Conservation (phyloP, 2,888 invertebrate species). For the Drosophila ezoana region DNA sequence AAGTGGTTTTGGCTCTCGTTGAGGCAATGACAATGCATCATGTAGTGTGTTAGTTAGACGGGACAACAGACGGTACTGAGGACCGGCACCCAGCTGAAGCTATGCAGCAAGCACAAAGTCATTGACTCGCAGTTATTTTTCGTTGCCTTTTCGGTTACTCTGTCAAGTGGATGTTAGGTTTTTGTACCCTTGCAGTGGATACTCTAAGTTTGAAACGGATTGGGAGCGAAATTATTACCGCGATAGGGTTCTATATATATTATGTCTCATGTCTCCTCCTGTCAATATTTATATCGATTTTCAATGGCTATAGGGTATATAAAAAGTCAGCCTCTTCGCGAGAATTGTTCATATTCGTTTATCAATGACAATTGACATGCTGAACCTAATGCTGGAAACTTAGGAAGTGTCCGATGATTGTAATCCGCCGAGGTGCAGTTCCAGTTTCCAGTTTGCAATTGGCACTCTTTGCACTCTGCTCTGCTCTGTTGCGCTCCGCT, state of each 20-base stretch:
- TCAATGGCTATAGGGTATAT: neutral
- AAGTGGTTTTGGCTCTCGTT: slow-evolving; percentile 33
- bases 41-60: neutral
- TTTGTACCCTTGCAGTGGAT: neutral
- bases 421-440: slow-evolving; percentile 3
- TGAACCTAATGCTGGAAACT: slow-evolving; percentile 6
- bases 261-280: too few relatives aligned
- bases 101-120: slow-evolving; percentile 18
- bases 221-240: too few relatives aligned
- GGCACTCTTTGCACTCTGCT: slow-evolving; percentile 5
- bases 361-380: slow-evolving; percentile 22
- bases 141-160: slow-evolving; percentile 18
- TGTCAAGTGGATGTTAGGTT: slow-evolving; percentile 16
- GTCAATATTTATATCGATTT: too few relatives aligned
- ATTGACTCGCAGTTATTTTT: slow-evolving; percentile 38
- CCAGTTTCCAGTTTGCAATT: slow-evolving; percentile 4
- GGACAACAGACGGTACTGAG: neutral
- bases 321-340: neutral
- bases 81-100: neutral
- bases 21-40: slow-evolving; percentile 17
- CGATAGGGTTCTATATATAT: too few relatives aligned
- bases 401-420: slow-evolving; percentile 1
- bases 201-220: neutral
- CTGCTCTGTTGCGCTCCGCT: neutral
- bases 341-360: neutral